These are phyloP conservation scores for Chironomus tepperi DNA, from an alignment of 1,140 invertebrate species.

Conservation along the genomic window DNA sequence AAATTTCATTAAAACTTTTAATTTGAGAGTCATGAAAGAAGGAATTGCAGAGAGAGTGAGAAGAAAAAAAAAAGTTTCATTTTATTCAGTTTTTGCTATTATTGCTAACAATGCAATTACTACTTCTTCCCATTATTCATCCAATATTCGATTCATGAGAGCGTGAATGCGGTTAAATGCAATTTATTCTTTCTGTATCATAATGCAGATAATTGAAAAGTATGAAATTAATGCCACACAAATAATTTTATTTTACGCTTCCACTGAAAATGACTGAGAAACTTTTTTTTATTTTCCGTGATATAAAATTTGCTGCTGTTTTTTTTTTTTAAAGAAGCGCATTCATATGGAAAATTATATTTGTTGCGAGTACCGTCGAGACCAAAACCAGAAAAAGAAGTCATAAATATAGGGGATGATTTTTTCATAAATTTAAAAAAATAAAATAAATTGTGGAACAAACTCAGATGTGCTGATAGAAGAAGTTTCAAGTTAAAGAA, in stretches of 20 bases:
- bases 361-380: not conserved
- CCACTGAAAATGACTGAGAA: not conserved
- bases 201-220: not conserved
- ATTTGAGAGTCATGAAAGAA: constrained; percentile 1
- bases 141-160: not conserved
- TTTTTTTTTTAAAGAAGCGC: not conserved
- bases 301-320: not conserved
- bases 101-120: no score
- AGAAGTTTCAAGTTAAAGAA: not conserved
- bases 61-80: no score
- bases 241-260: not conserved
- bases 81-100: no score
- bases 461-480: not conserved
- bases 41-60: no score
- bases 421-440: not conserved
- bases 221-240: not conserved
- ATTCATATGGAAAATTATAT: constrained; percentile 20
- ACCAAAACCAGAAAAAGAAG: not conserved
- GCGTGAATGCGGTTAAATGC: not conserved
- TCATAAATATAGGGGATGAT: no score
- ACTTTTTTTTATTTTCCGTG: not conserved
- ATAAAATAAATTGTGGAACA: not conserved
- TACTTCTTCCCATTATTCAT: no score
- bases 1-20: not conserved
- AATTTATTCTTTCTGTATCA: not conserved